A percentile compares a stretch with the other conserved stretches of the same genome.
Evolutionary conservation across 1,140 invertebrate genomes (phyloP).

Genomic region (Tetramorium alpestre): DNA sequence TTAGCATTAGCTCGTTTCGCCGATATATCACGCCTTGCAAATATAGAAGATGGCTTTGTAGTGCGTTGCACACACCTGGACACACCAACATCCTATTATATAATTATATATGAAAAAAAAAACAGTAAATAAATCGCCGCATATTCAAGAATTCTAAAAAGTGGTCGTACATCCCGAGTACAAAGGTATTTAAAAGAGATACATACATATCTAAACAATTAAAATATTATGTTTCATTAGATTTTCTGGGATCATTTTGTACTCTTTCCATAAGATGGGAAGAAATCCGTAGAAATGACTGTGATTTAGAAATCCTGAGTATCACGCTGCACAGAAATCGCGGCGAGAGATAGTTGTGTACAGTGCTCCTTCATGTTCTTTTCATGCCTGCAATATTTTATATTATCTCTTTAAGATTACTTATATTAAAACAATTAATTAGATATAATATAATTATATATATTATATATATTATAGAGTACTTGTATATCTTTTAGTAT

Average conservation of each 20-base stretch:
- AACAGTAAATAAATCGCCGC: background rate
- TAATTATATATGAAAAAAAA: background rate
- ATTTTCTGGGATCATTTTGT: background rate
- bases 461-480: too few relatives aligned
- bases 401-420: background rate
- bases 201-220: background rate
- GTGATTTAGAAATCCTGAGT: conserved; percentile 15
- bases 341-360: conserved; percentile 11
- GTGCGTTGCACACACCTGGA: conserved; percentile 27
- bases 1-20: conserved; percentile 70
- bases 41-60: conserved; percentile 29
- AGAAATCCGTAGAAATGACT: background rate
- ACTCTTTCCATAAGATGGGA: background rate
- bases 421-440: too few relatives aligned
- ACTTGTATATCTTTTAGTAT: too few relatives aligned
- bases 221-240: background rate
- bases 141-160: conserved; percentile 28
- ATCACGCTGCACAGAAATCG: background rate
- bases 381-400: background rate
- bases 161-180: background rate
- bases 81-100: conserved; percentile 20
- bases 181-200: background rate
- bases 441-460: too few relatives aligned
- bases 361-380: background rate
- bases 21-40: conserved; percentile 5